Evolutionary conservation across 2,888 invertebrate genomes (phyloP).

Genomic region (Amphipoea oculea): DNA sequence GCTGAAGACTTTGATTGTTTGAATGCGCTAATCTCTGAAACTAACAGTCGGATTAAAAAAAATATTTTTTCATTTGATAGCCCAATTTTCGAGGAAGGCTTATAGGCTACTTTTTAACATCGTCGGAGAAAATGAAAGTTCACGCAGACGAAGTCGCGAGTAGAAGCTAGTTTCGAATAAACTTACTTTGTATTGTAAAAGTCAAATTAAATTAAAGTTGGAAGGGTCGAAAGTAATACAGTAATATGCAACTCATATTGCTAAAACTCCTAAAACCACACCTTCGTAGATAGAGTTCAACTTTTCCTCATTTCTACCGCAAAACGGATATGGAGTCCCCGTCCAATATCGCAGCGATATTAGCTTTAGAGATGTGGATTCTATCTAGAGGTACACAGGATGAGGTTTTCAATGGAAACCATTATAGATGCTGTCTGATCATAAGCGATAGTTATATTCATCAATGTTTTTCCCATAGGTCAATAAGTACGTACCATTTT

Average conservation of each 20-base stretch:
- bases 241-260: not conserved
- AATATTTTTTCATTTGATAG: too few species aligned
- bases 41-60: too few species aligned
- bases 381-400: constrained; percentile 12
- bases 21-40: not conserved
- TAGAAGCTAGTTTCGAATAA: too few species aligned
- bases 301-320: constrained; percentile 32
- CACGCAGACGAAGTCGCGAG: not conserved
- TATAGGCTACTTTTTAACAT: too few species aligned
- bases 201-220: not conserved
- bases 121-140: not conserved
- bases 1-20: not conserved
- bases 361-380: constrained; percentile 33
- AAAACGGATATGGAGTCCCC: constrained; percentile 30
- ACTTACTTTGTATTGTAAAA: not conserved
- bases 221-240: not conserved
- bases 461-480: not conserved
- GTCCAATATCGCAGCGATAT: constrained; percentile 50
- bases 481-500: not conserved
- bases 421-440: too few species aligned
- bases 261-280: not conserved
- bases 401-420: constrained; percentile 5
- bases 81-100: not conserved
- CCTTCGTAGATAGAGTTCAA: constrained; percentile 19
- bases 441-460: not conserved